phyloP scores from a whole-genome alignment of 30 jellyfish, hydroid and myxozoan species.

The Calvadosia cruxmelitensis region DNA sequence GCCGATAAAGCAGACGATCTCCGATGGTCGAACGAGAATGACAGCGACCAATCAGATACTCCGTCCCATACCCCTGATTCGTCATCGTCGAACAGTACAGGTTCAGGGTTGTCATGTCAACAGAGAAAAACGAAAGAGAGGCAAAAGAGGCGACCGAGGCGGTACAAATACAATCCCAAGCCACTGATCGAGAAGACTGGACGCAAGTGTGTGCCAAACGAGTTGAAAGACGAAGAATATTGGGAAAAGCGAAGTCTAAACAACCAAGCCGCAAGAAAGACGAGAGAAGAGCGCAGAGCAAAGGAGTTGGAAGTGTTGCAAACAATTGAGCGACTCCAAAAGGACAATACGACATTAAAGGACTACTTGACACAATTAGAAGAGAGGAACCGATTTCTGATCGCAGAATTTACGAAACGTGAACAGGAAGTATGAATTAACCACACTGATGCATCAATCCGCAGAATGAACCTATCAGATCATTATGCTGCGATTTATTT shows the following conservation, averaged over 20 bases:
- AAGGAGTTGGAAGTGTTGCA: not conserved
- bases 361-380: not conserved
- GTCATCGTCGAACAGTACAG: not conserved
- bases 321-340: not conserved
- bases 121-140: not conserved
- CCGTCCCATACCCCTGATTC: not conserved
- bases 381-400: not conserved
- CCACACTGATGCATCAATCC: too few relatives aligned
- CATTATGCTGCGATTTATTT: too few relatives aligned
- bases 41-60: not conserved
- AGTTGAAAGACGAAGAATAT: not conserved
- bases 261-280: not conserved
- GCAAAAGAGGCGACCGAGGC: not conserved
- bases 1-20: not conserved
- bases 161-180: not conserved
- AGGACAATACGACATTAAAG: not conserved
- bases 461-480: too few relatives aligned
- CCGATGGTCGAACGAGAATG: not conserved
- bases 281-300: not conserved
- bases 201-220: not conserved
- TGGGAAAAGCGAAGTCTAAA: not conserved
- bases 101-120: not conserved
- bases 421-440: too few relatives aligned
- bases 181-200: not conserved
- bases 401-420: not conserved